These are phyloP conservation scores for Cephus sareptanus DNA, from an alignment of 2,888 invertebrate genomes.

Conservation along the genomic window DNA sequence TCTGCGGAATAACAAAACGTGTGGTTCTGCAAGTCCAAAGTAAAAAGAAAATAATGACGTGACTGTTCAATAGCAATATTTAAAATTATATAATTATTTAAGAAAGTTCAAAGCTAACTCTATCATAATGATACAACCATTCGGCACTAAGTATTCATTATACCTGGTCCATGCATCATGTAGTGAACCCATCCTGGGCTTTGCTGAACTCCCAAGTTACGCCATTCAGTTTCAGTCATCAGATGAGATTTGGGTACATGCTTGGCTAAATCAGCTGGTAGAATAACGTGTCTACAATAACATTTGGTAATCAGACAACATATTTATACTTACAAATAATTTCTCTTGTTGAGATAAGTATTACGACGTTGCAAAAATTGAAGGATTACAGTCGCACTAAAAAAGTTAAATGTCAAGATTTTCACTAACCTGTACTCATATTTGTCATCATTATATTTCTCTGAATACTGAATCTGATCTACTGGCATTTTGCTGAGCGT, in stretches of 20 bases:
- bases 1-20: conserved; percentile 84
- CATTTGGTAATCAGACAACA: not conserved
- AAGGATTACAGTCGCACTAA: conserved; percentile 13
- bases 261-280: conserved; percentile 86
- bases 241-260: conserved; percentile 89
- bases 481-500: conserved; percentile 71
- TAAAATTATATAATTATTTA: not conserved
- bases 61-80: not conserved
- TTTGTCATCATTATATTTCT: conserved; percentile 87
- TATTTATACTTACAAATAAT: not conserved
- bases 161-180: conserved; percentile 88
- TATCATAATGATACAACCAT: not conserved
- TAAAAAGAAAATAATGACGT: not conserved
- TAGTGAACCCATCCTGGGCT: conserved; percentile 92
- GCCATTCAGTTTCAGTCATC: conserved; percentile 96
- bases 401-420: not conserved
- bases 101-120: conserved; percentile 2
- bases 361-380: not conserved
- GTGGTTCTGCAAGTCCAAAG: conserved; percentile 74
- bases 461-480: conserved; percentile 91
- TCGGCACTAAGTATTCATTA: not conserved
- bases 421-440: conserved; percentile 85
- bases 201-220: conserved; percentile 93
- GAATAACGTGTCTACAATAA: conserved; percentile 83
- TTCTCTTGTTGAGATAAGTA: not conserved